Percentiles rank a stretch among this genome's conserved stretches.
Evolutionary conservation across 2,113 vertebrate species (phyloP).

Genomic region (Albula glossodonta): DNA sequence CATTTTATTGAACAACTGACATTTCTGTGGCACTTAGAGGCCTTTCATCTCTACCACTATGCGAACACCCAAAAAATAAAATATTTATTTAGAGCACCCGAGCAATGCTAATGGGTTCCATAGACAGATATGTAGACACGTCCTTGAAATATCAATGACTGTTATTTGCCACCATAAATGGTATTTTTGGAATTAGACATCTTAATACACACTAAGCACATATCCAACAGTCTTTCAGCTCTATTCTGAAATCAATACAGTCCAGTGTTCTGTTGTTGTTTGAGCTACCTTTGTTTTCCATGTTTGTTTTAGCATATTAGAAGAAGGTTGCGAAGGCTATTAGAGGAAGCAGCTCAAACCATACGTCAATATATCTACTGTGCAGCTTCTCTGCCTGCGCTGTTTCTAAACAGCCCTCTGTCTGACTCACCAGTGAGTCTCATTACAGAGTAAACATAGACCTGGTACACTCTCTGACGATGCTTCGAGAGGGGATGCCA

Average conservation of each 20-base stretch:
- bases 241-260: neutral
- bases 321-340: neutral
- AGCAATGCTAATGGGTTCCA: neutral
- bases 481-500: no score
- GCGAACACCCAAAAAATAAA: neutral
- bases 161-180: neutral
- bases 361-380: neutral
- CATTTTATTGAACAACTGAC: conserved; percentile 13
- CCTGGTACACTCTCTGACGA: no score
- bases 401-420: no score
- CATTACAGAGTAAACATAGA: no score
- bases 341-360: neutral
- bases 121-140: neutral
- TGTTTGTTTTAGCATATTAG: neutral
- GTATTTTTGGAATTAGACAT: neutral
- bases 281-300: neutral
- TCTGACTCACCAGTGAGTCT: no score
- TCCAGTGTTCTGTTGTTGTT: neutral
- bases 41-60: neutral
- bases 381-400: no score
- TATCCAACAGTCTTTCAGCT: neutral
- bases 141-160: neutral
- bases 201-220: neutral
- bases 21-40: neutral
- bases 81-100: neutral